Percentiles rank a stretch among this genome's conserved stretches.
Evolutionary conservation across 2,113 vertebrate species (phyloP).

Genomic region (Cepphus grylle): DNA sequence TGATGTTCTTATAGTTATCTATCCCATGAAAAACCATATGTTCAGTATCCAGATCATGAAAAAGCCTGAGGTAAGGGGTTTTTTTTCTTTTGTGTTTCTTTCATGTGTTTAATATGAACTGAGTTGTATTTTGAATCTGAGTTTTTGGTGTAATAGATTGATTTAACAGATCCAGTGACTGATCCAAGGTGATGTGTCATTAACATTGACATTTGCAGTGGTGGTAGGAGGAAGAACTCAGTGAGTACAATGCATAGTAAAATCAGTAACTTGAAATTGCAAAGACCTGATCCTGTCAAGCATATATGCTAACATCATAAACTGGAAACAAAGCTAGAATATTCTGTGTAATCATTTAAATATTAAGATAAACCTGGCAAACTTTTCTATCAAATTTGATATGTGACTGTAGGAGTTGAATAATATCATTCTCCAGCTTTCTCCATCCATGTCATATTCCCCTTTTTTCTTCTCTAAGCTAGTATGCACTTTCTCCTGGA

Average conservation of each 20-base stretch:
- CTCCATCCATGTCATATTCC: neutral
- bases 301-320: neutral
- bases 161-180: neutral
- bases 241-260: neutral
- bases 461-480: neutral
- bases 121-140: neutral
- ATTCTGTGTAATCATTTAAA: neutral
- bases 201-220: neutral
- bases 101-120: neutral
- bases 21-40: constrained; percentile 99
- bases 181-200: neutral
- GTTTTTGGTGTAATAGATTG: neutral
- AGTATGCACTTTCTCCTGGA: neutral
- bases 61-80: constrained; percentile 88
- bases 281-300: neutral
- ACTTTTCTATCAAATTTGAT: neutral
- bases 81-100: neutral
- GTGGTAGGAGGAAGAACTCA: neutral
- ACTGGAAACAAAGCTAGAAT: neutral
- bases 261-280: neutral
- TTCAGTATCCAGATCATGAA: constrained; percentile 98
- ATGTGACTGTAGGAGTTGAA: neutral
- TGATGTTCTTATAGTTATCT: constrained; percentile 97
- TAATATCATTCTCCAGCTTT: neutral
- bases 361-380: neutral